Evolutionary conservation across 2,113 vertebrate genomes (phyloP).

Genomic region (Chloroceryle aenea): DNA sequence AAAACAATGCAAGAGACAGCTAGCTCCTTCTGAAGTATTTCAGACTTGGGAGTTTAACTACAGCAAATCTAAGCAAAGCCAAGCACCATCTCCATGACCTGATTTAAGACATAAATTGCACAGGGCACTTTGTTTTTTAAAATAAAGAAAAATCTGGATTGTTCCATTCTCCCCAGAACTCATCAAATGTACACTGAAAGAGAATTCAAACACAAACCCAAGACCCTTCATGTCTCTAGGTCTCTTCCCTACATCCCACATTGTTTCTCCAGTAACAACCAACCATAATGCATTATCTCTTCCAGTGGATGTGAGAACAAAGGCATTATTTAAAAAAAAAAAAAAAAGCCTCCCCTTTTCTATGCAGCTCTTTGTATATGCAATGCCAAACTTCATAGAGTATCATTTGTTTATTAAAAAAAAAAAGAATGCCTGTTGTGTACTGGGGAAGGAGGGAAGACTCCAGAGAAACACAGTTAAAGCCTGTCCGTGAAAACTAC

Average conservation of each 20-base stretch:
- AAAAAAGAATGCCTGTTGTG: slow-evolving; percentile 10
- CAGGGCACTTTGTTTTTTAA: not conserved
- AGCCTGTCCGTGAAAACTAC: not conserved
- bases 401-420: not conserved
- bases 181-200: not conserved
- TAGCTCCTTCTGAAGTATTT: not conserved
- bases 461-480: not conserved
- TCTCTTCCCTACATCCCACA: not conserved
- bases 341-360: not conserved
- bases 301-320: slow-evolving; percentile 3
- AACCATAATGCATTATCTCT: not conserved
- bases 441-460: not conserved
- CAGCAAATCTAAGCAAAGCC: not conserved
- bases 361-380: not conserved
- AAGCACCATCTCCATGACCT: not conserved
- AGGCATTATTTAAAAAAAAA: not conserved
- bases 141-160: not conserved
- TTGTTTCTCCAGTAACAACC: not conserved
- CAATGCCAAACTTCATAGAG: not conserved
- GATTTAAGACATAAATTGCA: not conserved
- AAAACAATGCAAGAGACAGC: not conserved
- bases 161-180: not conserved
- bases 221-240: not conserved
- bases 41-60: not conserved
- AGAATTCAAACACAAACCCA: not conserved